These are phyloP conservation scores for Aphis craccivora DNA, from an alignment of 1,140 invertebrate species.

Conservation along the genomic window DNA sequence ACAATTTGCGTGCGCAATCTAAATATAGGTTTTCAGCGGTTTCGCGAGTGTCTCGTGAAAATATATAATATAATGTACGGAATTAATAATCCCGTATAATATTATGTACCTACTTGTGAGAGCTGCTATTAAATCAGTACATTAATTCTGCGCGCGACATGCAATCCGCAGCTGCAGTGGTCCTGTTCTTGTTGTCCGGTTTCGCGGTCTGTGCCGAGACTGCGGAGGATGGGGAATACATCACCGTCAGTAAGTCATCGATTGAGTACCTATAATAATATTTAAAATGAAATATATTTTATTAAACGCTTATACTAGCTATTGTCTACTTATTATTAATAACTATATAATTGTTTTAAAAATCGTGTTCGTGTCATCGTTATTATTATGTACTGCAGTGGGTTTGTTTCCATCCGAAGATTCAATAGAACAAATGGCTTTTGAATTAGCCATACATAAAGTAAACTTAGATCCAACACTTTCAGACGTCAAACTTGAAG, in stretches of 20 bases:
- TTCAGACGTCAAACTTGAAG: background rate
- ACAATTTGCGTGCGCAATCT: conserved; percentile 32
- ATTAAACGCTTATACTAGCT: background rate
- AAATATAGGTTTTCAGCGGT: conserved; percentile 15
- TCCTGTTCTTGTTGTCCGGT: background rate
- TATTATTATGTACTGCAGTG: conserved; percentile 68
- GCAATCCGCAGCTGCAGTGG: background rate
- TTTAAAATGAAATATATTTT: background rate
- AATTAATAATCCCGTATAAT: conserved; percentile 17
- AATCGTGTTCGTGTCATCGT: background rate
- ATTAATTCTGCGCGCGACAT: conserved; percentile 8
- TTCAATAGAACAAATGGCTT: conserved; percentile 85
- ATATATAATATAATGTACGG: background rate
- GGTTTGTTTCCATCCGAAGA: conserved; percentile 87
- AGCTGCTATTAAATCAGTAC: background rate
- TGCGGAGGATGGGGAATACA: background rate
- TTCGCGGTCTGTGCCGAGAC: background rate
- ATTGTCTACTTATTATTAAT: background rate
- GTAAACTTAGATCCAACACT: conserved; percentile 77
- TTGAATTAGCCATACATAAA: conserved; percentile 87
- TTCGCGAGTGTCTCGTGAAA: background rate
- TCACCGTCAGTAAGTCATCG: conserved; percentile 26
- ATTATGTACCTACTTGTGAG: background rate
- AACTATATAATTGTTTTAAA: background rate
- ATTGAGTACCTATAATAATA: background rate